Conservation (phyloP, 2,113 vertebrate species). For the Martes martes region DNA sequence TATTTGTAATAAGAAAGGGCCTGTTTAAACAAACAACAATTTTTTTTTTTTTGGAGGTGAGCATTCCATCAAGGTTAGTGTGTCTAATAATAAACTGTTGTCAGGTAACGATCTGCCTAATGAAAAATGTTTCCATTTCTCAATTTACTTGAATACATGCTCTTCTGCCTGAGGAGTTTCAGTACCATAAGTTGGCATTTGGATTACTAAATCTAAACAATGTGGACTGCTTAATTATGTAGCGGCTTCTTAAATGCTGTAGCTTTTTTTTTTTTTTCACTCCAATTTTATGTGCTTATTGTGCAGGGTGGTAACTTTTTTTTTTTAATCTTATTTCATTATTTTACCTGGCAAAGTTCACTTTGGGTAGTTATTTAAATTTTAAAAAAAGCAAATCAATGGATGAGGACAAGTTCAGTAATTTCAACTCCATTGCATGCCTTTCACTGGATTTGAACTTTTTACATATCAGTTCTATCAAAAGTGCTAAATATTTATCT, state of each 20-base stretch:
- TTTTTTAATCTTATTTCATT: slow-evolving; percentile 16
- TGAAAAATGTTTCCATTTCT: slow-evolving; percentile 53
- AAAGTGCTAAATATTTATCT: slow-evolving; percentile 23
- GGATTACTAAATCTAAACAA: slow-evolving; percentile 28
- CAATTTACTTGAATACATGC: slow-evolving; percentile 15
- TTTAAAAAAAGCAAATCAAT: slow-evolving; percentile 5
- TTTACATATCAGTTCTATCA: neutral
- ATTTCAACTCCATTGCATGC: neutral
- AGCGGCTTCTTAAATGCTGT: neutral
- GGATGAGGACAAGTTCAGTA: neutral
- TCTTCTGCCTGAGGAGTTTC: slow-evolving; percentile 7
- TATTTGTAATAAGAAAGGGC: neutral
- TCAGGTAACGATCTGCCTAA: slow-evolving; percentile 22
- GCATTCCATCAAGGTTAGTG: neutral
- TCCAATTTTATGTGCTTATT: neutral
- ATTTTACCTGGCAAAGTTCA: neutral
- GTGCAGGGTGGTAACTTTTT: neutral
- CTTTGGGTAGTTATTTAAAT: neutral
- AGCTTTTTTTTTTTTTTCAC: neutral
- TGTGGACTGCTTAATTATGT: neutral
- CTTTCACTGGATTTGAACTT: neutral
- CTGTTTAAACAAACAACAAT: neutral
- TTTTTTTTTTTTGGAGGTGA: neutral
- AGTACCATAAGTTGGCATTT: neutral
- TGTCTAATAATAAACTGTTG: slow-evolving; percentile 35